Percentiles rank a stretch among this genome's conserved stretches.
These are phyloP conservation scores for Brachionus asplanchnoidis DNA, from an alignment of 1,140 invertebrate species.

Conservation along the genomic window DNA sequence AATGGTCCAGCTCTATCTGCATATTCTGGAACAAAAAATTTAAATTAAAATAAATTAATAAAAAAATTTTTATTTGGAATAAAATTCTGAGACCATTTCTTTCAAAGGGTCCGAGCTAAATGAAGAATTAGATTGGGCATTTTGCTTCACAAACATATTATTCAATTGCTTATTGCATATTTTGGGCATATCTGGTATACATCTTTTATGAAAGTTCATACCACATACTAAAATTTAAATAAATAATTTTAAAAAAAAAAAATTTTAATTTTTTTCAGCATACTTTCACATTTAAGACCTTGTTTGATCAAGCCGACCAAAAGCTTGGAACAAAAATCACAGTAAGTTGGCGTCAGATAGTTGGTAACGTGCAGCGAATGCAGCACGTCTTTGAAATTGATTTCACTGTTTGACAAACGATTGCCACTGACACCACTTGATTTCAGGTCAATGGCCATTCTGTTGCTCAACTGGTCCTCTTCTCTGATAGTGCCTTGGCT, in stretches of 20 bases:
- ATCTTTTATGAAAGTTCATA: conserved; percentile 31
- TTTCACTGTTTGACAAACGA: background rate
- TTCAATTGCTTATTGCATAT: conserved; percentile 31
- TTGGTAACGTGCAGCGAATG: conserved; percentile 84
- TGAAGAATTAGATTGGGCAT: background rate
- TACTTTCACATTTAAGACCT: conserved; percentile 92
- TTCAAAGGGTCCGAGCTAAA: background rate
- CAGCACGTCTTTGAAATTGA: background rate
- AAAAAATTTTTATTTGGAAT: background rate
- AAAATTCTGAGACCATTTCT: background rate
- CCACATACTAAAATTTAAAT: conserved; percentile 14
- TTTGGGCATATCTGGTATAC: conserved; percentile 29
- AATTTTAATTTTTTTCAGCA: conserved; percentile 47
- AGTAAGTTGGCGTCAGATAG: conserved; percentile 95
- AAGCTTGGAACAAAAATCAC: conserved; percentile 89
- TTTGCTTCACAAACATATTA: background rate
- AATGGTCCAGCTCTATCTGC: conserved; percentile 20
- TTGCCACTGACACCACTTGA: background rate
- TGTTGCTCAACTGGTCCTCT: background rate
- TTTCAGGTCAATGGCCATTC: background rate
- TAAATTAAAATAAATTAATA: background rate
- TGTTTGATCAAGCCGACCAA: conserved; percentile 89
- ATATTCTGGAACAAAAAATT: background rate
- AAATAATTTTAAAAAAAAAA: background rate
- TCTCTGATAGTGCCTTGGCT: conserved; percentile 23